Base-by-base conservation (phyloP, 1,140 invertebrate genomes). In the Euura lappo region DNA sequence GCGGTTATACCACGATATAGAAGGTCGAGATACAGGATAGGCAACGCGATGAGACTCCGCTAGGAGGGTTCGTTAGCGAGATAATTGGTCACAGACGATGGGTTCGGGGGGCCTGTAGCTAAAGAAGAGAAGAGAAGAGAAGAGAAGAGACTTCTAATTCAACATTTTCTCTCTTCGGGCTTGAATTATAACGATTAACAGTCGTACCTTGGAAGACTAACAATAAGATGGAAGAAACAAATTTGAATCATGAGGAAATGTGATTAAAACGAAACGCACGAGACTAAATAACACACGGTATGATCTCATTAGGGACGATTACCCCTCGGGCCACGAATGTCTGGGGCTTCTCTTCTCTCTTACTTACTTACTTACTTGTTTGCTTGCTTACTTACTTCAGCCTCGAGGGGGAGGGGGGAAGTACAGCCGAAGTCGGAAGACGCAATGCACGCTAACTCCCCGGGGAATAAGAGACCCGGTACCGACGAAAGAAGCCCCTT, bases 71-170 rank as follows among this genome's bases (percentile, higher is more conserved):
- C 85, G 85, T 86, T 87, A 86, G 85, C 78, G 77, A 79, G 83
- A 85, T 87, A 87, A 87, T 87, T 87, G 85, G 85, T 87, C 85
- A 87, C 85, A 87, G 85, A 85, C 83, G 85, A 85, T 87, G 85
- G 84, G 82, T 84, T 78, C 83, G 79, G 78, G 79, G 28, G 28
- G 28, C 28, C 28, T 28, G 28, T 28, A 28, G 28, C 28, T 28
- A 28, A 28, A 28, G 28, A 28, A 28, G 28, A 28, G 28, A 28
- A 28, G 28, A 28, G 28, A 28, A 28, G 28, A 28, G 28, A 28
- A 28, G 28, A 28, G 28, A 28, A 28, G 28, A 28, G 28, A 28
- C 28, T 28, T 28, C 28, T 28, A 28, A 28, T 28, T 28, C 28
- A 28, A 28, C 28, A 28, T 28, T 28, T 28, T 28, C 28, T 28